Conservation (phyloP, 1,140 invertebrate genomes). For the Myzus persicae region DNA sequence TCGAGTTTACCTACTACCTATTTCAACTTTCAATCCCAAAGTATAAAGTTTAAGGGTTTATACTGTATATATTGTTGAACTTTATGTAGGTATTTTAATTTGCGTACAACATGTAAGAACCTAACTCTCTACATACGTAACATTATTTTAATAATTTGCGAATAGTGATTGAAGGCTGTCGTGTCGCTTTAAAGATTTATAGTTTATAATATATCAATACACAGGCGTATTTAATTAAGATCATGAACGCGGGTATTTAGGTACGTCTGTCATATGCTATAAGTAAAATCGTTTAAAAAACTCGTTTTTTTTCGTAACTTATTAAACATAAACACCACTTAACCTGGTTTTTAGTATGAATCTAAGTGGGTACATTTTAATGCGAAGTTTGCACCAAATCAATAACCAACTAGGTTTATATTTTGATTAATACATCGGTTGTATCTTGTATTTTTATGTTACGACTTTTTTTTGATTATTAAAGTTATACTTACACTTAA, state of each 20-base stretch:
- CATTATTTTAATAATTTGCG: neutral
- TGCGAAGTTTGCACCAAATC: neutral
- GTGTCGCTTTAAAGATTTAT: neutral
- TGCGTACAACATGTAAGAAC: neutral
- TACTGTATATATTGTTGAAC: neutral
- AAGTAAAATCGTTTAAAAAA: neutral
- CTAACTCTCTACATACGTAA: neutral
- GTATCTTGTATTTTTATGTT: neutral
- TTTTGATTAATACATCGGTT: neutral
- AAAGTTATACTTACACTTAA: no score
- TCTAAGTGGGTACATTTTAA: neutral
- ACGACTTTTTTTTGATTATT: neutral
- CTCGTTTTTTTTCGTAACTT: neutral
- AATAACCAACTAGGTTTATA: neutral
- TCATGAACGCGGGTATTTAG: no score
- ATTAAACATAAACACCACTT: neutral
- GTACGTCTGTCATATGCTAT: neutral
- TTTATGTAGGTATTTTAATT: neutral
- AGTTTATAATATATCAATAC: neutral
- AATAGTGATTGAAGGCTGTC: neutral
- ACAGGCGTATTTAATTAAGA: neutral
- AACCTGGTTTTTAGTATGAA: neutral
- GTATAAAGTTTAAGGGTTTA: neutral
- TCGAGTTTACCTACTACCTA: neutral
- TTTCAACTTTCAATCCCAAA: neutral